phyloP scores from a whole-genome alignment of 2,797 vertebrate genomes.

The Phrynocephalus forsythii region DNA sequence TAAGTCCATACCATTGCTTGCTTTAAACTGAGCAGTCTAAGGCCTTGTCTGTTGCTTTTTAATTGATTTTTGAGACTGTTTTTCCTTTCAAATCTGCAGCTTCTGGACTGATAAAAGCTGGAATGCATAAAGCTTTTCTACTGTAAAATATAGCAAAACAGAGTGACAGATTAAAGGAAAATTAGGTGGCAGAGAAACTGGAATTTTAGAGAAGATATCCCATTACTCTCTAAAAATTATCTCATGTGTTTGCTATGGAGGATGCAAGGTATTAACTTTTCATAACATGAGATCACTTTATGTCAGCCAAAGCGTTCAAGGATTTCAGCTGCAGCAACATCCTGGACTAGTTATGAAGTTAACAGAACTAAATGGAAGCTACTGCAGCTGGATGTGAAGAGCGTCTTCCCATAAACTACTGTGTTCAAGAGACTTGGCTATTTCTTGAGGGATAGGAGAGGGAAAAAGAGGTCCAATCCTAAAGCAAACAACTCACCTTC shows the following conservation, averaged over 20 bases:
- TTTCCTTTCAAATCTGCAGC: neutral
- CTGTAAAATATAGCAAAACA: neutral
- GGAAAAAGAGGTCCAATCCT: neutral
- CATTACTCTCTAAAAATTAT: neutral
- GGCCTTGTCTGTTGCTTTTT: neutral
- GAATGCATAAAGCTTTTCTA: neutral
- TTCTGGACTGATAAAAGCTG: neutral
- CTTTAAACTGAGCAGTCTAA: neutral
- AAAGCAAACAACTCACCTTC: neutral
- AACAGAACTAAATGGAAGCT: neutral
- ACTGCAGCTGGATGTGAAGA: neutral
- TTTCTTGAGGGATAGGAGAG: no score
- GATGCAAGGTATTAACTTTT: neutral
- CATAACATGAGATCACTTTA: neutral
- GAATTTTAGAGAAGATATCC: neutral
- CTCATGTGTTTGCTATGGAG: neutral
- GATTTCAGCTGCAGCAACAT: neutral
- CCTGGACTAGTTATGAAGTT: neutral
- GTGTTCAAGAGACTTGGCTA: neutral
- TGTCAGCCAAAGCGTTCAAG: neutral
- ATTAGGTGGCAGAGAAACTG: neutral
- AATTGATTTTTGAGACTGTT: neutral
- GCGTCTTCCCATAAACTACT: neutral
- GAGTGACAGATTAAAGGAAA: neutral
- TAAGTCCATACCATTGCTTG: fast-evolving